Conservation (phyloP, 2,797 vertebrate genomes). For the Potorous gilbertii region DNA sequence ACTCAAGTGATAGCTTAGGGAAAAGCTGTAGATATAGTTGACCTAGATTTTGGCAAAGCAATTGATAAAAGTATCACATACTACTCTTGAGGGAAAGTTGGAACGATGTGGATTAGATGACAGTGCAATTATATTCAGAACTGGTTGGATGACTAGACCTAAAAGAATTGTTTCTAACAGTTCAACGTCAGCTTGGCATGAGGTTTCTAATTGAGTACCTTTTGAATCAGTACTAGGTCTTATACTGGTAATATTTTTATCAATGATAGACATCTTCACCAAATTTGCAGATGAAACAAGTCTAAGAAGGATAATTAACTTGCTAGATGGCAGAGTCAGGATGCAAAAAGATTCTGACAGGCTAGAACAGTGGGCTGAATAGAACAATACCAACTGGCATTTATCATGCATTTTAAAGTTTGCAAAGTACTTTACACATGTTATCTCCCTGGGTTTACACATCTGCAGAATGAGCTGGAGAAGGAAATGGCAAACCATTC, state of each 20-base stretch:
- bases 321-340: background rate
- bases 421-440: background rate
- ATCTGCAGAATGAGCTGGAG: background rate
- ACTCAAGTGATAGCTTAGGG: background rate
- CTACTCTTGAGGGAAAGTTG: background rate
- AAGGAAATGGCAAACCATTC: background rate
- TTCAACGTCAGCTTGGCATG: background rate
- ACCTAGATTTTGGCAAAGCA: background rate
- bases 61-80: background rate
- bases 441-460: background rate
- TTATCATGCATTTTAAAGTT: background rate
- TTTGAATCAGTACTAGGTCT: background rate
- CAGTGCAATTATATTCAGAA: background rate
- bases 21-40: background rate
- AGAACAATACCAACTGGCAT: background rate
- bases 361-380: background rate
- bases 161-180: background rate
- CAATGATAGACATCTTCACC: background rate
- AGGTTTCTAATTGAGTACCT: background rate
- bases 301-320: background rate
- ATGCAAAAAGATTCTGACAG: background rate
- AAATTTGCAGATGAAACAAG: background rate
- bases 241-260: background rate
- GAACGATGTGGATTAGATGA: background rate
- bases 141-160: background rate